Conservation (phyloP, 2,797 vertebrate genomes). For the Decapterus maruadsi region DNA sequence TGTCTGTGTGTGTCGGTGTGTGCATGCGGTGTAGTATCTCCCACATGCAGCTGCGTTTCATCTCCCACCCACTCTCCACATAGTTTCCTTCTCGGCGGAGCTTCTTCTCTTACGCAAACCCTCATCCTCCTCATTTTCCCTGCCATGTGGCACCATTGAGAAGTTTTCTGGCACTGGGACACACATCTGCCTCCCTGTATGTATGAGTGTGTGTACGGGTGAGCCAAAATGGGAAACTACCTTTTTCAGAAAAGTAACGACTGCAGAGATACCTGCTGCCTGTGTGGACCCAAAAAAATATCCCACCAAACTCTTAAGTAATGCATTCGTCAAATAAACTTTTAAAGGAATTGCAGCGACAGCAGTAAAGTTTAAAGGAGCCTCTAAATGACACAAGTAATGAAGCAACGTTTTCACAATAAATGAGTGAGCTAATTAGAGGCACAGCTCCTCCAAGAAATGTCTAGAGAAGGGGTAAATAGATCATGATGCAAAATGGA, state of each 20-base stretch:
- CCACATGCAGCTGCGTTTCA: constrained; percentile 52
- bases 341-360: background rate
- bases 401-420: constrained; percentile 19
- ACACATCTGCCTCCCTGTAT: constrained; percentile 43
- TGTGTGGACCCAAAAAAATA: background rate
- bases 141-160: constrained; percentile 35
- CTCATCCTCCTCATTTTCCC: constrained; percentile 28
- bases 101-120: constrained; percentile 37
- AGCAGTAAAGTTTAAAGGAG: constrained; percentile 2
- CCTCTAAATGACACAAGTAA: constrained; percentile 30
- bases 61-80: constrained; percentile 56
- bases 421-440: constrained; percentile 35
- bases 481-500: constrained; percentile 46
- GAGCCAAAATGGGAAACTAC: background rate
- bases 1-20: constrained; percentile 8
- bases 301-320: background rate
- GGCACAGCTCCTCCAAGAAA: constrained; percentile 12
- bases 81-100: constrained; percentile 42
- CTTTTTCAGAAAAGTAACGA: constrained; percentile 12
- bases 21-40: constrained; percentile 14
- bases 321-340: background rate
- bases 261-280: constrained; percentile 17
- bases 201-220: constrained; percentile 11
- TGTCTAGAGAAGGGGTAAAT: constrained; percentile 20
- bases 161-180: constrained; percentile 20